Base-by-base conservation (phyloP, 2,888 invertebrate genomes). In the Amphipyra berbera region DNA sequence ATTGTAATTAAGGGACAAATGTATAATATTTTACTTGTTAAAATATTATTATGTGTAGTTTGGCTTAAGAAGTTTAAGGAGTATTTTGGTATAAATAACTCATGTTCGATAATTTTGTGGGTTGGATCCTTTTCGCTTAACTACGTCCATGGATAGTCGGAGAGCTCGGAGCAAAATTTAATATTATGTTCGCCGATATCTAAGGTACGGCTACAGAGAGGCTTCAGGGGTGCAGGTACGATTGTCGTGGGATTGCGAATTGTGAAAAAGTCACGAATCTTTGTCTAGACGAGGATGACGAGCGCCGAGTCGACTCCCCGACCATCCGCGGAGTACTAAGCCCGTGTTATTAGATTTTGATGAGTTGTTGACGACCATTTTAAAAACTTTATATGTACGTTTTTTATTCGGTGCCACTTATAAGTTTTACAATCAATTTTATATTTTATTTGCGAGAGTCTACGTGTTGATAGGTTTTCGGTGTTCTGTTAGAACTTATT, bases 241-340 rank as follows among this genome's bases (percentile, higher is more conserved):
- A 91, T 93, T 91, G 90, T 90, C 90, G 89, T 89, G 88, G 91
- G 88, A 90, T 87, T 83, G 87, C 82, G 88, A 88, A 91, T 89
- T 85, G 90, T 84, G 89, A 87, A 90, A 90, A 92, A 94, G 94
- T 92, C 93, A 91, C 93, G 92, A 87, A 87, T 87, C 86, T 82
- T 87, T 91, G 94, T 94, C 94, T 93, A 94, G 93, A 93, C 93
- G 67, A 82, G 85, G 88, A 87, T 87, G 88, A 79, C 79, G 71
- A 56, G 71, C 56, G 21, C 21, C 21, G 21, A 21, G 21, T 30
- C 44, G 59, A 49, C 47, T 30, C 52, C 53, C 21, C 47, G 54
- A 47, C 62, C 58, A 66, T 65, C 65, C 63, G 58, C 54, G 46
- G 78, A 79, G 68, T 53, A 76, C 79, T 88, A 88, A 89, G 88